phyloP scores from a whole-genome alignment of 2,888 invertebrate species.

The Acanthacorydalis orientalis region DNA sequence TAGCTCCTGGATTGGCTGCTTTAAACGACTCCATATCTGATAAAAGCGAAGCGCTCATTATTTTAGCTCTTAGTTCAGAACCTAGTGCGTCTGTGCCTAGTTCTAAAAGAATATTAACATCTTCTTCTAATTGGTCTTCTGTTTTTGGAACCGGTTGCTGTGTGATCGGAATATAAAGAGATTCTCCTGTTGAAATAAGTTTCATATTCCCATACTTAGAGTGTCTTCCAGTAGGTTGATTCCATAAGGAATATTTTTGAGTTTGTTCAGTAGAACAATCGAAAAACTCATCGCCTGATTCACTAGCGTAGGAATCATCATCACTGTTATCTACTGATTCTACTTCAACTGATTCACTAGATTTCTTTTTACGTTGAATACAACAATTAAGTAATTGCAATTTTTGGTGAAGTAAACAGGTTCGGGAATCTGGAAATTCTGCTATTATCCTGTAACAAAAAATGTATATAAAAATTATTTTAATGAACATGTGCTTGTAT shows the following conservation, averaged over 20 bases:
- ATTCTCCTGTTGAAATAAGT: constrained; percentile 49
- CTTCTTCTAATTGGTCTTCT: constrained; percentile 89
- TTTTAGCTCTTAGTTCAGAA: constrained; percentile 69
- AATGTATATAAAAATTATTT: background rate
- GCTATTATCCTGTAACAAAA: constrained; percentile 48
- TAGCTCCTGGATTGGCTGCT: constrained; percentile 87
- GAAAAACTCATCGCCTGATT: constrained; percentile 62
- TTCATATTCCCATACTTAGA: constrained; percentile 44
- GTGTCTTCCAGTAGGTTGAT: constrained; percentile 52
- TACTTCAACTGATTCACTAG: constrained; percentile 23
- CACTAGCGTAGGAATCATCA: constrained; percentile 16
- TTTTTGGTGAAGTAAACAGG: constrained; percentile 88
- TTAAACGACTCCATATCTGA: constrained; percentile 99
- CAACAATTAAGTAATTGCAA: constrained; percentile 75
- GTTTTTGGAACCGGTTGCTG: constrained; percentile 94
- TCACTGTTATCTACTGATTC: constrained; percentile 14
- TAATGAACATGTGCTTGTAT: too few relatives aligned
- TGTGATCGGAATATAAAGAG: constrained; percentile 64
- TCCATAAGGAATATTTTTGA: constrained; percentile 32
- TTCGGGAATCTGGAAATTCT: constrained; percentile 73
- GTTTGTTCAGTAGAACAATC: constrained; percentile 48
- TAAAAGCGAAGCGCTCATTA: constrained; percentile 88
- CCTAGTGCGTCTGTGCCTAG: constrained; percentile 74
- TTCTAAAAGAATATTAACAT: constrained; percentile 76
- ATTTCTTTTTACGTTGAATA: constrained; percentile 38